Percentiles rank a stretch among this genome's conserved stretches.
Evolutionary conservation across 2,888 invertebrate species (phyloP).

Genomic region (Atrina japonica): DNA sequence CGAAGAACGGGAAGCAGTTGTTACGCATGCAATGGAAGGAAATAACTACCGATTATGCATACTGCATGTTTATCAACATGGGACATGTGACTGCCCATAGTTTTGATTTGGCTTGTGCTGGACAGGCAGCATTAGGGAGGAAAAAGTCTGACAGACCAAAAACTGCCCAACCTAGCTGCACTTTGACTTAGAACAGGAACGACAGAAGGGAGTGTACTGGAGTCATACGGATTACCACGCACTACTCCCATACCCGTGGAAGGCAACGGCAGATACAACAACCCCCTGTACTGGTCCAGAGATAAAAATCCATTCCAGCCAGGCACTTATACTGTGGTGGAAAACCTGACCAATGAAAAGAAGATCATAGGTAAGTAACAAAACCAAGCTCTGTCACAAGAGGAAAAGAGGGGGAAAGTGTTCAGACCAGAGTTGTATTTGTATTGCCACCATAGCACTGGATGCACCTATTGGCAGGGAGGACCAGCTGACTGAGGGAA

Average conservation of each 20-base stretch:
- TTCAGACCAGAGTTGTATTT: background rate
- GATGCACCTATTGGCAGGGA: background rate
- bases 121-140: too few species aligned
- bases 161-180: background rate
- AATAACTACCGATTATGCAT: too few species aligned
- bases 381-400: conserved; percentile 10
- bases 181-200: background rate
- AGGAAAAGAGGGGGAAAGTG: background rate
- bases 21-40: too few species aligned
- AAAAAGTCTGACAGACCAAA: too few species aligned
- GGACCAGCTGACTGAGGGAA: conserved; percentile 5
- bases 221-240: background rate
- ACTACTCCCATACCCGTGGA: background rate
- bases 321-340: conserved; percentile 1
- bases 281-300: conserved; percentile 7
- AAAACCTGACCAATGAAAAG: conserved; percentile 11
- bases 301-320: conserved; percentile 21
- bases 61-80: too few species aligned
- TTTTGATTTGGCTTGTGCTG: too few species aligned
- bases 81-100: too few species aligned
- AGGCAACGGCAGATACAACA: conserved; percentile 9
- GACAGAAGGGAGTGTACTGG: background rate
- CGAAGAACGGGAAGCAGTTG: too few species aligned
- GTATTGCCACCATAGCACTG: background rate
- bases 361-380: conserved; percentile 7